phyloP scores from a whole-genome alignment of 2,888 invertebrate genomes.

The Muscina levida region DNA sequence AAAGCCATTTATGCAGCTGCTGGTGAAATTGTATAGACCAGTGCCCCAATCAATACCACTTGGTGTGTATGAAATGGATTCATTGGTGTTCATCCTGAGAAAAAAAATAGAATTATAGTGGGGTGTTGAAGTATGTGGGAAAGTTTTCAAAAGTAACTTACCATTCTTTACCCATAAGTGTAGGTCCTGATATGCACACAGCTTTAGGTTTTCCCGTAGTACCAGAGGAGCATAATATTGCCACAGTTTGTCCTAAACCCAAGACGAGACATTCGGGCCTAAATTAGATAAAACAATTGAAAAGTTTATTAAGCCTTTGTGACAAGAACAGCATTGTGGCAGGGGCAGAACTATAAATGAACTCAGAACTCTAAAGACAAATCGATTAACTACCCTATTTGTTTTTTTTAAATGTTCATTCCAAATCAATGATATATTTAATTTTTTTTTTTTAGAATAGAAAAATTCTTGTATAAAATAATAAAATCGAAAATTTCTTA shows the following conservation, averaged over 20 bases:
- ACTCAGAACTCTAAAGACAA: no score
- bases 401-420: no score
- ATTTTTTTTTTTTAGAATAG: no score
- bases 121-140: neutral
- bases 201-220: conserved; percentile 58
- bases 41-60: conserved; percentile 72
- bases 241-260: conserved; percentile 51
- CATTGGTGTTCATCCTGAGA: conserved; percentile 38
- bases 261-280: conserved; percentile 36
- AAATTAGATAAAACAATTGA: neutral
- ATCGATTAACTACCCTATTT: no score
- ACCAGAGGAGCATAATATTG: conserved; percentile 57
- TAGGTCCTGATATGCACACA: conserved; percentile 34
- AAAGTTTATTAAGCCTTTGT: no score
- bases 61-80: conserved; percentile 62
- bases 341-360: no score
- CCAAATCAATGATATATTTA: no score
- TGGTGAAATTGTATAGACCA: conserved; percentile 67
- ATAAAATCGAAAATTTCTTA: no score
- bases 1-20: conserved; percentile 65
- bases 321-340: no score
- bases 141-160: conserved; percentile 14
- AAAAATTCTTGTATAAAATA: no score
- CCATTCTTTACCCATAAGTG: conserved; percentile 17
- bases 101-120: neutral